Percentiles rank a stretch among this genome's conserved stretches.
phyloP scores from a whole-genome alignment of 2,797 vertebrate species.

The Bovichtus variegatus region DNA sequence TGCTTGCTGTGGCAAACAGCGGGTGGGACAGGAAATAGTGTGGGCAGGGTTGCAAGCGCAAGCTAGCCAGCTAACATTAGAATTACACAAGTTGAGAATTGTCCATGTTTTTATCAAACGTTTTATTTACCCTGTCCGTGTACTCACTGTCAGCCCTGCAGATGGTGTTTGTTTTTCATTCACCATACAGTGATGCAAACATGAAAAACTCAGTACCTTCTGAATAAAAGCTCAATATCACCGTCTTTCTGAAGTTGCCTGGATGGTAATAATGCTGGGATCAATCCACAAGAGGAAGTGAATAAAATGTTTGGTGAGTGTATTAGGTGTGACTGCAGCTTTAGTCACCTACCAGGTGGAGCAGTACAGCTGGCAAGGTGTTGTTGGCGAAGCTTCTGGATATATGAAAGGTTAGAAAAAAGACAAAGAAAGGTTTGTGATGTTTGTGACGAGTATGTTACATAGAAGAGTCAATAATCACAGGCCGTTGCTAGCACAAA shows the following conservation, averaged over 20 bases:
- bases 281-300: constrained; percentile 1
- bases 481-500: constrained; percentile 19
- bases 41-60: constrained; percentile 25
- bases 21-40: constrained; percentile 52
- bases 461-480: constrained; percentile 37
- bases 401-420: constrained; percentile 32
- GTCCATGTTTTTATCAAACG: constrained; percentile 36
- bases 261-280: neutral
- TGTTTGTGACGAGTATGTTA: constrained; percentile 16
- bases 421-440: constrained; percentile 41
- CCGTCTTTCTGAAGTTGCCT: neutral
- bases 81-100: constrained; percentile 33
- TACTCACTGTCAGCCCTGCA: constrained; percentile 11
- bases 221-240: constrained; percentile 1
- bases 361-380: constrained; percentile 13
- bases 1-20: constrained; percentile 51
- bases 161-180: constrained; percentile 25
- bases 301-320: constrained; percentile 7
- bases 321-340: constrained; percentile 7
- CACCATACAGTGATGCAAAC: constrained; percentile 21
- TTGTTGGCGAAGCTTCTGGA: constrained; percentile 10
- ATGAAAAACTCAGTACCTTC: constrained; percentile 14
- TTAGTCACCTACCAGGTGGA: constrained; percentile 24
- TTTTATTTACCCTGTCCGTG: constrained; percentile 40
- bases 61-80: constrained; percentile 50